Evolutionary conservation across 2,888 invertebrate genomes (phyloP).

Genomic region (Itoplectis maculator): DNA sequence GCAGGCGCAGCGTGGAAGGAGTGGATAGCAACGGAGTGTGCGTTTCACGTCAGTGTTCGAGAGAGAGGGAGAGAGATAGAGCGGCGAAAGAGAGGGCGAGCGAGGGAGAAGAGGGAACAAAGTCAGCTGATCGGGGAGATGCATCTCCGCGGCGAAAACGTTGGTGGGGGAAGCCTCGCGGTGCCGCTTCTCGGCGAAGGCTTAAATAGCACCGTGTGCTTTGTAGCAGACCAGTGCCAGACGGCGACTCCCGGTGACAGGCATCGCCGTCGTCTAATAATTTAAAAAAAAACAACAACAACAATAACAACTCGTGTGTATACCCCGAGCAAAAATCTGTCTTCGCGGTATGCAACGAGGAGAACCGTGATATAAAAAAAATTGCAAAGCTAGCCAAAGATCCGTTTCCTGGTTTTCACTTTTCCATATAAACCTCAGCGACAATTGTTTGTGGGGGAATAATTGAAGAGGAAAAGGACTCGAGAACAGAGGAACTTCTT

Average conservation of each 20-base stretch:
- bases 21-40: background rate
- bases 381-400: conserved; percentile 69
- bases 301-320: conserved; percentile 30
- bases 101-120: conserved; percentile 73
- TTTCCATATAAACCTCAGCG: conserved; percentile 41
- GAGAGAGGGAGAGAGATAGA: conserved; percentile 1
- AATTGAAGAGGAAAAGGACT: conserved; percentile 39
- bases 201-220: conserved; percentile 83
- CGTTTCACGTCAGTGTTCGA: no score
- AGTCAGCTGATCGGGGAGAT: conserved; percentile 81
- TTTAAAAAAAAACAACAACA: conserved; percentile 29
- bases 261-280: conserved; percentile 66
- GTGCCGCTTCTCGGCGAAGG: conserved; percentile 73
- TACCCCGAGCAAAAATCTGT: conserved; percentile 21
- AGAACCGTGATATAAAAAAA: conserved; percentile 32
- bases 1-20: conserved; percentile 8
- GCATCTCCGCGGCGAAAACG: conserved; percentile 69
- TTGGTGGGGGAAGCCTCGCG: conserved; percentile 24
- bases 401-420: conserved; percentile 67
- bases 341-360: conserved; percentile 40
- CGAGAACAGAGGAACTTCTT: conserved; percentile 46
- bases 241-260: conserved; percentile 75
- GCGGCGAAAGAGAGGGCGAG: conserved; percentile 43
- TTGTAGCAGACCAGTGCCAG: conserved; percentile 80
- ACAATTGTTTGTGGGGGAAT: conserved; percentile 48